Base-by-base conservation (phyloP, 2,888 invertebrate species). In the Octonoba sinensis region DNA sequence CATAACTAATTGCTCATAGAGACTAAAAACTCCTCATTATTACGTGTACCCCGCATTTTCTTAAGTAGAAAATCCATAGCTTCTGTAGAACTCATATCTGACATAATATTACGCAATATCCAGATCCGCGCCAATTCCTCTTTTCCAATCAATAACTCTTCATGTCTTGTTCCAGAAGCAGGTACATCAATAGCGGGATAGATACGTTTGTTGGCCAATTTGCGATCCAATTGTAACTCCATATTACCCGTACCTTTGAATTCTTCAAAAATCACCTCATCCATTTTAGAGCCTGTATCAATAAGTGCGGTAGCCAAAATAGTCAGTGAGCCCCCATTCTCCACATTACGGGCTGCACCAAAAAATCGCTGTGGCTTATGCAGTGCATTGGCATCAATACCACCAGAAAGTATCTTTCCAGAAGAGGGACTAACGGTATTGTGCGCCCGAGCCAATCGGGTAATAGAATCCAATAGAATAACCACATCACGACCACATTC, bases 241-340 rank as follows among this genome's bases (percentile, higher is more conserved):
- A 24, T 24, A 60, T 60, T 60, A 16, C 60, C 60, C 13, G 60
- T 60, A 24, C 60, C 60, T 60, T 60, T 60, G 27, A 60, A 60
- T 24, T 60, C 60, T 60, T 60, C 60, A 60, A 24, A 60, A 24
- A 60, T 60, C 12, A 60, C 60, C 24, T 60, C 60, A 24, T 60
- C 60, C 60, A 60, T 60, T 24, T 24, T 20, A 22, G 60, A 60
- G 27, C 60, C 60, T 15, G 60, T 60, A 20, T 60, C 60, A 22
- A 60, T 24, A 11, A 60, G 27, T 12, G 60, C 60, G 11, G 60
- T 60, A 11, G 60, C 60, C 12, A 60, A 27, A 22, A 60, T 60
- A 13, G 60, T 60, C 36, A 60, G 24, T 27, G 24, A 24, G 12
- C 60, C 60, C 22, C 60, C 60, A 16, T 60, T n/a, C n/a, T 60